Conservation (phyloP, 2,113 vertebrate species). For the Pagrus major region DNA sequence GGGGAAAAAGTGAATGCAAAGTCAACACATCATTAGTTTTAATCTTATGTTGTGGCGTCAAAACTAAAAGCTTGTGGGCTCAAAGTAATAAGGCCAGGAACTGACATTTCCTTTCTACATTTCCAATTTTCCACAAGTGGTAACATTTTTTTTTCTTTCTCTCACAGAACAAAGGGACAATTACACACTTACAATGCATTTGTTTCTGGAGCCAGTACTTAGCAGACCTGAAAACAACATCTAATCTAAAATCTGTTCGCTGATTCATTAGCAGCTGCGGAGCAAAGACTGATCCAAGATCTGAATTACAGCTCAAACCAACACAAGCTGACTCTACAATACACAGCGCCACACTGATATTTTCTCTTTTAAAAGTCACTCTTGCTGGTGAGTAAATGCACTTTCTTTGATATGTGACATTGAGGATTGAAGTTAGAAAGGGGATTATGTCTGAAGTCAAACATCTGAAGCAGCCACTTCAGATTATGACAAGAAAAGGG, state of each 20-base stretch:
- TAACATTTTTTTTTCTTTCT: constrained; percentile 3
- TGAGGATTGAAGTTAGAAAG: constrained; percentile 18
- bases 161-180: constrained; percentile 19
- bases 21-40: constrained; percentile 52
- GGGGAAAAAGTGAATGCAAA: constrained; percentile 19
- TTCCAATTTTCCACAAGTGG: constrained; percentile 7
- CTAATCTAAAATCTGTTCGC: not conserved
- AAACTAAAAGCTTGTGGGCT: constrained; percentile 21
- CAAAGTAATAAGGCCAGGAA: constrained; percentile 23
- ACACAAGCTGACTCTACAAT: not conserved
- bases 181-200: constrained; percentile 3
- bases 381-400: not conserved
- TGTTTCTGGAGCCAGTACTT: constrained; percentile 27
- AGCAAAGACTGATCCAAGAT: not conserved
- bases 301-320: not conserved
- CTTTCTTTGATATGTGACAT: not conserved
- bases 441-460: not conserved
- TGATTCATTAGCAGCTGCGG: not conserved
- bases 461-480: constrained; percentile 9
- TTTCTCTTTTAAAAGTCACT: not conserved
- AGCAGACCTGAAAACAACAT: not conserved
- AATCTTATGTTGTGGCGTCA: constrained; percentile 49
- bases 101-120: constrained; percentile 31
- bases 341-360: not conserved
- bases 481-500: not conserved